Conservation (phyloP, 64 coral and sea anemone species). For the Anthopleura sola region DNA sequence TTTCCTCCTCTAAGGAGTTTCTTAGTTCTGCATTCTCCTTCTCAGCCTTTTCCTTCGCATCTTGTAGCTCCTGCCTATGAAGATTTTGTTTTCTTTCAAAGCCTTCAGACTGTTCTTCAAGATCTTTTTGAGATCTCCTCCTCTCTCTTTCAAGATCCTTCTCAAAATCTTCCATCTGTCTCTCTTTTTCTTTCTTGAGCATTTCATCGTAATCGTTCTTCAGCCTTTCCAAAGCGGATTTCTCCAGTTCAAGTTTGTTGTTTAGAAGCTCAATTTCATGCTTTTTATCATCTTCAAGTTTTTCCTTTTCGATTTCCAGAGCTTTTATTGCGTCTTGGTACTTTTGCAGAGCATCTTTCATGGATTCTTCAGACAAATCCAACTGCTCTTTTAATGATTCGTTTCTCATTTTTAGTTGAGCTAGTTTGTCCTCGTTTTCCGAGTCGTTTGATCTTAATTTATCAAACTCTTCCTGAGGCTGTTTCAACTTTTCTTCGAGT, state of each 20-base stretch:
- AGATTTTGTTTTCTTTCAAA: conserved; percentile 12
- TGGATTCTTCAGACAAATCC: conserved; percentile 57
- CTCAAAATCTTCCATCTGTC: conserved; percentile 39
- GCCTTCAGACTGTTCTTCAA: conserved; percentile 36
- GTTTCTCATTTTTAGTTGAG: conserved; percentile 44
- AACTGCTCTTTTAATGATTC: conserved; percentile 73
- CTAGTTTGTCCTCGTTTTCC: conserved; percentile 14
- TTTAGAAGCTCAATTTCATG: conserved; percentile 55
- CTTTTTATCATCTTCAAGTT: conserved; percentile 58
- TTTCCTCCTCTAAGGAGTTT: conserved; percentile 50
- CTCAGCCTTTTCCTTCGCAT: conserved; percentile 25
- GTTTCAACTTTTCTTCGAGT: conserved; percentile 21
- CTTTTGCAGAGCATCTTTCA: conserved; percentile 60
- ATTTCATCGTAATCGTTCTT: conserved; percentile 55
- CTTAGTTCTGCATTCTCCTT: conserved; percentile 58
- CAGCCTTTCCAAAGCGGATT: conserved; percentile 30
- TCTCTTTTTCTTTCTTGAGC: conserved; percentile 61
- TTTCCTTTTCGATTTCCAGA: conserved; percentile 48
- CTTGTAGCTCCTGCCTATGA: conserved; percentile 20
- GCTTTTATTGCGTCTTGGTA: conserved; percentile 56
- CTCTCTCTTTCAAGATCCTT: conserved; percentile 51
- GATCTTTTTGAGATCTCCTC: conserved; percentile 29
- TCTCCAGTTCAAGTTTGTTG: conserved; percentile 60
- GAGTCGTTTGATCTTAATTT: not conserved
- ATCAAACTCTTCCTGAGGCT: conserved; percentile 21